A percentile compares a stretch with the other conserved stretches of the same genome.
phyloP scores from a whole-genome alignment of 1,140 invertebrate genomes.

The Drosophila lacertosa region DNA sequence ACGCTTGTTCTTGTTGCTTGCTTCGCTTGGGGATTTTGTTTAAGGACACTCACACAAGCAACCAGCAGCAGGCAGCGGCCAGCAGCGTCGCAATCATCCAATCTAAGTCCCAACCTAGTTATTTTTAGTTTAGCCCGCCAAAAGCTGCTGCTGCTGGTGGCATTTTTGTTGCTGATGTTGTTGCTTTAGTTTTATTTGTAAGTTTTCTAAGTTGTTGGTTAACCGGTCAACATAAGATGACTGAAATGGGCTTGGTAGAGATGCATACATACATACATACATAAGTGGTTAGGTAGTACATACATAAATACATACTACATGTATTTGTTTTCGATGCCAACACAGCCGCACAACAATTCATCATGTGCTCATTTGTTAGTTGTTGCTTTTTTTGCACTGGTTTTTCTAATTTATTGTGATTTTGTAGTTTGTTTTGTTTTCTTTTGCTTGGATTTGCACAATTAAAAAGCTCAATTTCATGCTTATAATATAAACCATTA shows the following conservation, averaged over 20 bases:
- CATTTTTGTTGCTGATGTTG: slow-evolving; percentile 8
- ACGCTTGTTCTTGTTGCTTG: slow-evolving; percentile 41
- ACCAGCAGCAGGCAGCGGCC: slow-evolving; percentile 25
- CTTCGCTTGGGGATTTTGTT: slow-evolving; percentile 5
- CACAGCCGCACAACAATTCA: slow-evolving; percentile 15
- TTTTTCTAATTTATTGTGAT: slow-evolving; percentile 21
- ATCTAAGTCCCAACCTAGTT: neutral
- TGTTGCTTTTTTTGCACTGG: no score
- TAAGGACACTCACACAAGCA: slow-evolving; percentile 24
- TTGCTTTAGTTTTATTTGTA: no score
- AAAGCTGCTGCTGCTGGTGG: slow-evolving; percentile 14
- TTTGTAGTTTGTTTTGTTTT: slow-evolving; percentile 34
- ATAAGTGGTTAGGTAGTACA: no score
- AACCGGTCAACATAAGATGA: no score
- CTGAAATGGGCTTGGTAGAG: no score
- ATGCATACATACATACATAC: no score
- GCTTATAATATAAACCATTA: slow-evolving; percentile 74
- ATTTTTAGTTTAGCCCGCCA: neutral
- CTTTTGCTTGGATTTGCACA: slow-evolving; percentile 58
- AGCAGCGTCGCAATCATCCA: slow-evolving; percentile 13
- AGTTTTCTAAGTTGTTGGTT: slow-evolving; percentile 1
- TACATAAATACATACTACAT: no score
- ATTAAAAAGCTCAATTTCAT: slow-evolving; percentile 77
- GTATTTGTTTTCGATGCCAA: no score
- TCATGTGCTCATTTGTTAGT: slow-evolving; percentile 18